These are phyloP conservation scores for Marronus borbonicus DNA, from an alignment of 2,888 invertebrate genomes.

Conservation along the genomic window DNA sequence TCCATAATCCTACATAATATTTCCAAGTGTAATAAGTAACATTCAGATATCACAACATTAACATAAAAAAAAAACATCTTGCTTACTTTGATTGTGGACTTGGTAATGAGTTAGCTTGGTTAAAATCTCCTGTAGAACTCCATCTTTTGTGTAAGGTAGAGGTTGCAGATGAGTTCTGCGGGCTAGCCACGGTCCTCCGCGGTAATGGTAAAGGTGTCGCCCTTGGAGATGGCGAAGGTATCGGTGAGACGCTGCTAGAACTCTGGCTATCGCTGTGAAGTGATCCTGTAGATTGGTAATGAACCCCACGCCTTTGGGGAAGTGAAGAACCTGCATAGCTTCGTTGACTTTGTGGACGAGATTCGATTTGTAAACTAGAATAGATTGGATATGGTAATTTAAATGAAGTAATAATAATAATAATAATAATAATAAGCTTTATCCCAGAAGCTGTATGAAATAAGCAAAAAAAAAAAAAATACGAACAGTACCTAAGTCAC, in stretches of 20 bases:
- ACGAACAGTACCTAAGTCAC: too few relatives aligned
- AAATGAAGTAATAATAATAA: too few relatives aligned
- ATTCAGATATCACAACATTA: not conserved
- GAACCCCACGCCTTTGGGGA: conserved; percentile 78
- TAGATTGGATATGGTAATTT: too few relatives aligned
- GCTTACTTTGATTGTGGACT: conserved; percentile 71
- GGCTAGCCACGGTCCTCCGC: conserved; percentile 71
- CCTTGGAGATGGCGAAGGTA: conserved; percentile 83
- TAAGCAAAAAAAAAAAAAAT: too few relatives aligned
- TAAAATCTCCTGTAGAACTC: conserved; percentile 90
- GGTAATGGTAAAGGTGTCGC: conserved; percentile 79
- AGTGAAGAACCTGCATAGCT: conserved; percentile 62
- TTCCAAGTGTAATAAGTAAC: not conserved
- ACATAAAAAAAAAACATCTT: conserved; percentile 2
- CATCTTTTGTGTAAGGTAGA: conserved; percentile 76
- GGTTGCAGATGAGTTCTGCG: conserved; percentile 34
- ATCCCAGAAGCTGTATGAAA: too few relatives aligned
- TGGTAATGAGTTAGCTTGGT: conserved; percentile 70
- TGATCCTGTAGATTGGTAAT: conserved; percentile 85
- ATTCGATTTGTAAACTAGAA: conserved; percentile 55
- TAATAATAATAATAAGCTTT: too few relatives aligned
- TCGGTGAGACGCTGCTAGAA: conserved; percentile 88
- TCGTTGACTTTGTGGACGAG: conserved; percentile 55
- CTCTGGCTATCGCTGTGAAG: conserved; percentile 88
- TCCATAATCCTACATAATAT: not conserved